Evolutionary conservation across 2,797 vertebrate species (phyloP).

Genomic region (Megaceryle alcyon): DNA sequence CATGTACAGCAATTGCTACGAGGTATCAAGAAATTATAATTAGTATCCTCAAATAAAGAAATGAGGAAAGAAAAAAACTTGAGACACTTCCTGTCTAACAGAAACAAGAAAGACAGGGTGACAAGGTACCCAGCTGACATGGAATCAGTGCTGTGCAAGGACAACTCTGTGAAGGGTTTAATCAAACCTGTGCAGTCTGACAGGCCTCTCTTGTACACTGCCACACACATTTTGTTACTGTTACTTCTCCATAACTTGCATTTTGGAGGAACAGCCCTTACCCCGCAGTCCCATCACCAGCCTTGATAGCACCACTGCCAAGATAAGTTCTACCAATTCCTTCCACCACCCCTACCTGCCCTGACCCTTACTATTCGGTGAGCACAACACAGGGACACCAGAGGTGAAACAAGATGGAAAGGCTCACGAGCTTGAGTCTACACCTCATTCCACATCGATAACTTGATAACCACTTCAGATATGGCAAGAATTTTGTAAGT

Average conservation of each 20-base stretch:
- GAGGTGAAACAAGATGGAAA: not conserved
- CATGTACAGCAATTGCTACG: not conserved
- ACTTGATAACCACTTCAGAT: not conserved
- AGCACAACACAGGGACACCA: not conserved
- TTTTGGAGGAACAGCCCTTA: not conserved
- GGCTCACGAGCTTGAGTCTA: not conserved
- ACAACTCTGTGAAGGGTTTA: not conserved
- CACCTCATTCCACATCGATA: not conserved
- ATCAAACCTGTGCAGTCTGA: rapidly evolving
- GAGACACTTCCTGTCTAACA: no score
- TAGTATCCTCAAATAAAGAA: not conserved
- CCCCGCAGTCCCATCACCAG: not conserved
- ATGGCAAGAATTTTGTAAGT: not conserved
- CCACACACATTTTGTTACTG: not conserved
- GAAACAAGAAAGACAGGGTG: not conserved
- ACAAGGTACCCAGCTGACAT: not conserved
- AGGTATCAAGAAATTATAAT: not conserved
- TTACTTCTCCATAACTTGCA: not conserved
- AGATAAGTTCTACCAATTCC: not conserved
- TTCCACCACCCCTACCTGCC: not conserved
- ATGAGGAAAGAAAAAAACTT: not conserved
- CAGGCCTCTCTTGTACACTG: not conserved
- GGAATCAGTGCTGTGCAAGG: not conserved
- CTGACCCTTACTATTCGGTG: not conserved
- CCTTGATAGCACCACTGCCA: not conserved